Evolutionary conservation across 2,888 invertebrate genomes (phyloP).

Genomic region (Argyresthia albistria): DNA sequence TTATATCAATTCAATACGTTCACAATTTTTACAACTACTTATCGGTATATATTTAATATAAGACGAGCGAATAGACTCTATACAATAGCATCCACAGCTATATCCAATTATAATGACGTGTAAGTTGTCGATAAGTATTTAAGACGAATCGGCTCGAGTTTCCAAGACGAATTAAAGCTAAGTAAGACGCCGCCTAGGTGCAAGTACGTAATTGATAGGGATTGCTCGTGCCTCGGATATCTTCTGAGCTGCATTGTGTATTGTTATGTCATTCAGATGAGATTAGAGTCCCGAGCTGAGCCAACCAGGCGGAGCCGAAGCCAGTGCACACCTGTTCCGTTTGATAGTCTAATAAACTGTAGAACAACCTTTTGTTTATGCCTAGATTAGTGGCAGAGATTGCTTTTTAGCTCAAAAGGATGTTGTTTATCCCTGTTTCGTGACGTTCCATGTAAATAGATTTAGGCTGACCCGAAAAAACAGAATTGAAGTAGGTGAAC

Average conservation of each 20-base stretch:
- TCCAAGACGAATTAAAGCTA: neutral
- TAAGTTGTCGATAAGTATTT: too few relatives aligned
- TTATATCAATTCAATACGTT: too few relatives aligned
- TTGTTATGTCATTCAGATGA: conserved; percentile 26
- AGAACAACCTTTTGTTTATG: neutral
- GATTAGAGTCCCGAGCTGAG: conserved; percentile 24
- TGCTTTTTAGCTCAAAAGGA: too few relatives aligned
- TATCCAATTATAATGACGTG: too few relatives aligned
- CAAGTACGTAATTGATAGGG: conserved; percentile 28
- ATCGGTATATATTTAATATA: too few relatives aligned
- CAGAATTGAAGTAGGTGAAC: too few relatives aligned
- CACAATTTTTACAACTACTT: too few relatives aligned
- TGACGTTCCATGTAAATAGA: too few relatives aligned
- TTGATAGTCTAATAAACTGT: conserved; percentile 3
- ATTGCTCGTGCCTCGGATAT: conserved; percentile 7
- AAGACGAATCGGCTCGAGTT: neutral
- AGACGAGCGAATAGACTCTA: too few relatives aligned
- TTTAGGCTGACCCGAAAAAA: too few relatives aligned
- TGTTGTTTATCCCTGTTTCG: too few relatives aligned
- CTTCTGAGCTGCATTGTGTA: conserved; percentile 8
- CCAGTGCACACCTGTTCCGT: conserved; percentile 25
- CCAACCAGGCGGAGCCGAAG: neutral
- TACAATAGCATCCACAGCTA: too few relatives aligned
- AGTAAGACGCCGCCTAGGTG: conserved; percentile 7
- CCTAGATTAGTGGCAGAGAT: neutral